Percentiles rank a stretch among this genome's conserved stretches.
These are phyloP conservation scores for Amphibalanus amphitrite DNA, from an alignment of 1,140 invertebrate species.

Conservation along the genomic window DNA sequence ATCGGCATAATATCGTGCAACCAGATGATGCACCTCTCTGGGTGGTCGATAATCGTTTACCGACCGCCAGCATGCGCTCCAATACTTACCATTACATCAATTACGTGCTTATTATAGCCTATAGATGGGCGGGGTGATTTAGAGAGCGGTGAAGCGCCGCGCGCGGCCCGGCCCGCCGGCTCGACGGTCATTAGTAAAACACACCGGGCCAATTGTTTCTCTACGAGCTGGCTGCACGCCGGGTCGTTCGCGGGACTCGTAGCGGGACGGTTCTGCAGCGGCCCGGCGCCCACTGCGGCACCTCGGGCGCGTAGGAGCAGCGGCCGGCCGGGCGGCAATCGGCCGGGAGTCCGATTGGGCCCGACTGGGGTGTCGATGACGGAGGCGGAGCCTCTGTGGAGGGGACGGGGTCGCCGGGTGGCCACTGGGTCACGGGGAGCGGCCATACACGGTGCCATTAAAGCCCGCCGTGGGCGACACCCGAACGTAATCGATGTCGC, in stretches of 20 bases:
- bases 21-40: background rate
- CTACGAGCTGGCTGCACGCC: background rate
- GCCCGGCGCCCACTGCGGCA: too few relatives aligned
- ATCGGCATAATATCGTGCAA: background rate
- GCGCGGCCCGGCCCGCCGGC: too few relatives aligned
- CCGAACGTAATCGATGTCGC: too few relatives aligned
- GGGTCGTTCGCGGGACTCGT: too few relatives aligned
- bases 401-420: too few relatives aligned
- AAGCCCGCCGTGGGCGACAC: background rate
- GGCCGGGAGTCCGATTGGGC: too few relatives aligned
- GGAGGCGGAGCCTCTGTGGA: too few relatives aligned
- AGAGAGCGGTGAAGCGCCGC: background rate
- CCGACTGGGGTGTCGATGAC: too few relatives aligned
- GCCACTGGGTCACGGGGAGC: background rate
- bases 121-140: background rate
- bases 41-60: background rate
- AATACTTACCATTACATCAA: slow-evolving; percentile 2
- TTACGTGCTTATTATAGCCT: slow-evolving; percentile 1
- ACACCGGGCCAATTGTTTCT: background rate
- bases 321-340: too few relatives aligned
- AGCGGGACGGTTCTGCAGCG: too few relatives aligned
- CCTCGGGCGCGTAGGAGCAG: too few relatives aligned
- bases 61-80: background rate
- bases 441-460: background rate
- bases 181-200: background rate